phyloP scores from a whole-genome alignment of 1,140 invertebrate species.

The Oryctes rhinoceros region DNA sequence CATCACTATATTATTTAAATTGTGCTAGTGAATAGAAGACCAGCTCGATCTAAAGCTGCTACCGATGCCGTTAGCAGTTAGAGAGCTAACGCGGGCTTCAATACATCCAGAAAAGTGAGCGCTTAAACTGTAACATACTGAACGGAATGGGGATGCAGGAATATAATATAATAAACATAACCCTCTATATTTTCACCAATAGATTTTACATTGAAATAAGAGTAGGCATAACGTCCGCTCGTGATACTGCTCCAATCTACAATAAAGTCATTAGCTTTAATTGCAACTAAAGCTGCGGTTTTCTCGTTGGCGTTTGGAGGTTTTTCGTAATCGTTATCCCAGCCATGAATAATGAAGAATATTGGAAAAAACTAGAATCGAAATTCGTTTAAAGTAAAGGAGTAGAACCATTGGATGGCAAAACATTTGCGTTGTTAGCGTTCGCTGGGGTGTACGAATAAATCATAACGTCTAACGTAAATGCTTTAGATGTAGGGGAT shows the following conservation, averaged over 20 bases:
- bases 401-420: background rate
- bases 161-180: constrained; percentile 62
- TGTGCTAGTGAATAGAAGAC: constrained; percentile 63
- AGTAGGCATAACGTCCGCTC: constrained; percentile 60
- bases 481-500: background rate
- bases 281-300: constrained; percentile 57
- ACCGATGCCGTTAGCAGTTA: constrained; percentile 56
- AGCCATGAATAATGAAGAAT: constrained; percentile 60
- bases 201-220: constrained; percentile 63
- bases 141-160: constrained; percentile 57
- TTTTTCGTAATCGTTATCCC: constrained; percentile 52
- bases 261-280: constrained; percentile 66
- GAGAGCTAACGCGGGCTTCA: constrained; percentile 59
- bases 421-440: background rate
- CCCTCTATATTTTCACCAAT: constrained; percentile 64
- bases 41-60: constrained; percentile 65
- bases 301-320: constrained; percentile 56
- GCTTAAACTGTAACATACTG: constrained; percentile 73
- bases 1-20: constrained; percentile 65
- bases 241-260: constrained; percentile 66
- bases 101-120: constrained; percentile 73
- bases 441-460: background rate
- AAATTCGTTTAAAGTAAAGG: background rate
- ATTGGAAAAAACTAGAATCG: background rate
- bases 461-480: background rate